Conservation (phyloP, 2,113 vertebrate species). For the Anhinga anhinga region DNA sequence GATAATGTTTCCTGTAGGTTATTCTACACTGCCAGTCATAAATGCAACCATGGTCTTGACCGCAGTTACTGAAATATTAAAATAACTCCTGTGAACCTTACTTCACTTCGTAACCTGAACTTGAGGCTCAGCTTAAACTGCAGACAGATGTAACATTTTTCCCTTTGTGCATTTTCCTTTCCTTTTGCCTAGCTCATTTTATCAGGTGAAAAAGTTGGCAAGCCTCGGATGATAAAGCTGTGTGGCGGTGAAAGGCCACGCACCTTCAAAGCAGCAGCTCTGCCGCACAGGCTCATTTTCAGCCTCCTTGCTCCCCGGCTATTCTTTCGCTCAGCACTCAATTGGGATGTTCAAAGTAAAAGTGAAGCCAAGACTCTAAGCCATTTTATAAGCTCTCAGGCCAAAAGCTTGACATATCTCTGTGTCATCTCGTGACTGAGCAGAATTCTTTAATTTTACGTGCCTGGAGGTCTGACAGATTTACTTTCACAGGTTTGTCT, state of each 20-base stretch:
- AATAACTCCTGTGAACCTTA: neutral
- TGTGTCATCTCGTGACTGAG: neutral
- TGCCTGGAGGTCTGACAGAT: neutral
- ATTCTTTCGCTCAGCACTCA: neutral
- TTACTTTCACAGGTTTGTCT: neutral
- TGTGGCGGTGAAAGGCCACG: neutral
- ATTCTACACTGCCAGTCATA: neutral
- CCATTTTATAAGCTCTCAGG: slow-evolving; percentile 16
- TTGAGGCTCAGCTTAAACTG: neutral
- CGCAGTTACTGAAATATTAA: neutral
- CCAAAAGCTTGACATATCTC: neutral
- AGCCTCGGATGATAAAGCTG: neutral
- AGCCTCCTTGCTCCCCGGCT: neutral
- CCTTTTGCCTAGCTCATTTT: neutral
- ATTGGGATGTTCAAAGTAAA: slow-evolving; percentile 15
- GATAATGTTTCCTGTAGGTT: neutral
- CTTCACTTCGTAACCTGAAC: neutral
- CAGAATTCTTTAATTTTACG: slow-evolving; percentile 8
- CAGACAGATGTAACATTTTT: neutral
- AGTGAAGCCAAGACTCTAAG: slow-evolving; percentile 1
- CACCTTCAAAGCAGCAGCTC: neutral
- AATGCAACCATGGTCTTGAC: neutral
- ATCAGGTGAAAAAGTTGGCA: neutral
- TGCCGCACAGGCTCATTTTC: slow-evolving; percentile 9
- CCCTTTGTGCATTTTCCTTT: neutral